A percentile compares a stretch with the other conserved stretches of the same genome.
phyloP scores from a whole-genome alignment of 1,140 invertebrate species.

The Magallana ariakensis region DNA sequence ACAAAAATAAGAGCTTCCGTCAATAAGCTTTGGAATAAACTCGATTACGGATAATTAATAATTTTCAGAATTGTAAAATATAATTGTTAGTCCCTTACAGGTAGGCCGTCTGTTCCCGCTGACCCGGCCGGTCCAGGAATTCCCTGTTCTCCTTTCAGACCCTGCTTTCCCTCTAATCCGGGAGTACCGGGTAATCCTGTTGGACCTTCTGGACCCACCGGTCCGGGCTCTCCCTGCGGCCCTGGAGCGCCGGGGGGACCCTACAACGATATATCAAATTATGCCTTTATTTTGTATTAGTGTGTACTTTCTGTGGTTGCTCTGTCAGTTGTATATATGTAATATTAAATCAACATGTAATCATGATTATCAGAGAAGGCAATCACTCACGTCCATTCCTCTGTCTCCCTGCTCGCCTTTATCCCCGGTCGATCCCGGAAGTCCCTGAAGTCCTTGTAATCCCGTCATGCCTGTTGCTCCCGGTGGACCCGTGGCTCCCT shows the following conservation, averaged over 20 bases:
- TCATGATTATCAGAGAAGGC: not conserved
- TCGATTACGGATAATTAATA: too few species aligned
- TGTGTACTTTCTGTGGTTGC: not conserved
- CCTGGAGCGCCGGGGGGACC: conserved; percentile 86
- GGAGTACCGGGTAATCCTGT: conserved; percentile 67
- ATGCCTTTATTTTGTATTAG: not conserved
- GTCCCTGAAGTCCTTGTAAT: conserved; percentile 87
- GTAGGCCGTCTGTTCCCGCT: conserved; percentile 77
- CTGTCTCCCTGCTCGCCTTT: conserved; percentile 72
- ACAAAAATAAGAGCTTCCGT: too few species aligned
- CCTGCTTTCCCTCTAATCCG: conserved; percentile 73
- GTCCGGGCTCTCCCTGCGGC: conserved; percentile 88
- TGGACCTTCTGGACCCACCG: conserved; percentile 76
- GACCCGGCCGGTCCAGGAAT: conserved; percentile 86
- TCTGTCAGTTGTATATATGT: not conserved
- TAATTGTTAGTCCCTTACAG: not conserved
- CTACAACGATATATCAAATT: conserved; percentile 79
- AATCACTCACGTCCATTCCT: conserved; percentile 60
- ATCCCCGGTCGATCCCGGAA: conserved; percentile 68
- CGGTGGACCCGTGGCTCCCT: conserved; percentile 84
- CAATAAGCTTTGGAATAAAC: too few species aligned
- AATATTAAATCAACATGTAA: not conserved
- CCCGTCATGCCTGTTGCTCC: conserved; percentile 89
- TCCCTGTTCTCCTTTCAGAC: conserved; percentile 82
- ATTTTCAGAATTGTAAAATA: too few species aligned